phyloP scores from a whole-genome alignment of 2,888 invertebrate genomes.

The Synergus japonicus region DNA sequence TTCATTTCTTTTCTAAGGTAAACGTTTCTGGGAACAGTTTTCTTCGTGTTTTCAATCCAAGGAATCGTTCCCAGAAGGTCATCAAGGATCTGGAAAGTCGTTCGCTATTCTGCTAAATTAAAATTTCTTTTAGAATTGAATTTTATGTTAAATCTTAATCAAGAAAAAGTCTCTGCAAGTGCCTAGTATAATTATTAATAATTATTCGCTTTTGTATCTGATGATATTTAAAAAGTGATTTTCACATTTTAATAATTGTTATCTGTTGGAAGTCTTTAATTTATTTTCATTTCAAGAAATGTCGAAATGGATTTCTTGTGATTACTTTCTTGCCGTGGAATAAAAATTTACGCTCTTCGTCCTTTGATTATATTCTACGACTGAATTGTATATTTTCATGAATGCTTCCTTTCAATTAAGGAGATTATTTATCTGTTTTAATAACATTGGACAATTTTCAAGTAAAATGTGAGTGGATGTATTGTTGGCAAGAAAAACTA shows the following conservation, averaged over 20 bases:
- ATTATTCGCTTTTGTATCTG: too few species aligned
- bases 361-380: not conserved
- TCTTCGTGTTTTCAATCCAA: not conserved
- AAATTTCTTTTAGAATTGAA: not conserved
- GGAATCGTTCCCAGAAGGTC: not conserved
- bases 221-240: too few species aligned
- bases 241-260: too few species aligned
- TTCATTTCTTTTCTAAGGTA: not conserved
- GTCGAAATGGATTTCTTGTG: not conserved
- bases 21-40: not conserved
- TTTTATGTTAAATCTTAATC: not conserved
- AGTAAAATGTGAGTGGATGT: not conserved
- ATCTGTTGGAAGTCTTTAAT: too few species aligned
- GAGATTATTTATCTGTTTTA: not conserved
- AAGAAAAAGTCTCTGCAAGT: too few species aligned
- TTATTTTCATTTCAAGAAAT: not conserved
- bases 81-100: not conserved
- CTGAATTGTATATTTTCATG: not conserved
- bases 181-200: too few species aligned
- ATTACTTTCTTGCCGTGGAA: not conserved
- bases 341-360: not conserved
- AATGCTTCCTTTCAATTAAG: not conserved
- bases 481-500: not conserved
- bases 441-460: not conserved
- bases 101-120: not conserved